Evolutionary conservation across 2,888 invertebrate genomes (phyloP).

Genomic region (Conops quadrifasciatus): DNA sequence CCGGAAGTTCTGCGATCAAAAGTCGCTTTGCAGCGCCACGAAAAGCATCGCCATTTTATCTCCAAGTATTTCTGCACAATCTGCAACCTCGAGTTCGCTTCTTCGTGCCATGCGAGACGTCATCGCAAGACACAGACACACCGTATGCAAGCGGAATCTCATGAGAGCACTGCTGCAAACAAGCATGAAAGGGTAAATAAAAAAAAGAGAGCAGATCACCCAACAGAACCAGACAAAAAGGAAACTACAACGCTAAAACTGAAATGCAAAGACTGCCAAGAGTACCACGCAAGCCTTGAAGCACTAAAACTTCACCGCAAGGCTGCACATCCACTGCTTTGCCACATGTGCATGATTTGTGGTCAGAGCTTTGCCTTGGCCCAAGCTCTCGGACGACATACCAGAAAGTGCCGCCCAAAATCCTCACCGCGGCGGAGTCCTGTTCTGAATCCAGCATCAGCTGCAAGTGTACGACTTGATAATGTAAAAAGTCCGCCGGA

Average conservation of each 20-base stretch:
- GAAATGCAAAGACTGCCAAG: slow-evolving; percentile 43
- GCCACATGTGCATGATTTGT: slow-evolving; percentile 76
- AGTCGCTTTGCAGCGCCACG: slow-evolving; percentile 74
- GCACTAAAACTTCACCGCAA: slow-evolving; percentile 73
- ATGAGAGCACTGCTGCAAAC: slow-evolving; percentile 60
- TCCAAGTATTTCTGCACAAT: slow-evolving; percentile 74
- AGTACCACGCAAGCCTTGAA: slow-evolving; percentile 64
- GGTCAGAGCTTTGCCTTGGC: slow-evolving; percentile 74
- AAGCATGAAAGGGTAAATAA: slow-evolving; percentile 5
- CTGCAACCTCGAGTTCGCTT: slow-evolving; percentile 73
- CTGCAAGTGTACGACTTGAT: too few species aligned
- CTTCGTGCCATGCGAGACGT: slow-evolving; percentile 70
- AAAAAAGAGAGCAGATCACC: slow-evolving; percentile 44
- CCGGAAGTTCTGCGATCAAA: slow-evolving; percentile 70
- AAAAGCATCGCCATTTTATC: slow-evolving; percentile 70
- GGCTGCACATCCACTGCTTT: slow-evolving; percentile 70
- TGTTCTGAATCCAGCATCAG: slow-evolving; percentile 5
- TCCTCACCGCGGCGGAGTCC: background rate
- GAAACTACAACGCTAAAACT: slow-evolving; percentile 10
- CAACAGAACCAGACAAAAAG: slow-evolving; percentile 35
- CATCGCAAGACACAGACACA: slow-evolving; percentile 76
- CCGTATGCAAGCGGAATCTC: slow-evolving; percentile 69
- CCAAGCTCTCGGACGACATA: slow-evolving; percentile 79
- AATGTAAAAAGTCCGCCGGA: background rate
- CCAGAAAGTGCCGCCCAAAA: slow-evolving; percentile 62